phyloP scores from a whole-genome alignment of 2,888 invertebrate species.

The Branchipolynoe longqiensis region DNA sequence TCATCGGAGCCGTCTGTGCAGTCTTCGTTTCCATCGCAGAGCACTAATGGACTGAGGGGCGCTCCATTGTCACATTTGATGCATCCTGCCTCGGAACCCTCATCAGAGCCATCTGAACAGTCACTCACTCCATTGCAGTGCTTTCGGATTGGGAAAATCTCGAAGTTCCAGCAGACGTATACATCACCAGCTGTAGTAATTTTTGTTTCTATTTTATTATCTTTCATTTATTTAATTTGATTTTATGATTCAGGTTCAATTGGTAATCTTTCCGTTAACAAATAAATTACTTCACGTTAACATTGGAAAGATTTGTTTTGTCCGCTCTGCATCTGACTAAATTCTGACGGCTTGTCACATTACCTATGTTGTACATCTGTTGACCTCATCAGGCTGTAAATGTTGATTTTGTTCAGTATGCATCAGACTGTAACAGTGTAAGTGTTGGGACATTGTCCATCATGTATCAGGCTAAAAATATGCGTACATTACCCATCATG shows the following conservation, averaged over 20 bases:
- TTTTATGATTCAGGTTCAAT: background rate
- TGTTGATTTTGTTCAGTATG: no score
- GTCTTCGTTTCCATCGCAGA: background rate
- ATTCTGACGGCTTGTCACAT: no score
- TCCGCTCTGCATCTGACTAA: no score
- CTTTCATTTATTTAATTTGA: background rate
- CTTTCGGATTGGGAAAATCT: background rate
- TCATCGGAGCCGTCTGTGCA: slow-evolving; percentile 11
- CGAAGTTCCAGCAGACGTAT: background rate
- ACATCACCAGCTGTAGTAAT: background rate
- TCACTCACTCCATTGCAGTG: background rate
- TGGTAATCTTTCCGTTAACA: background rate
- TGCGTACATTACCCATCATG: no score
- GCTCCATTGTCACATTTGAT: background rate
- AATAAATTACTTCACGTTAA: background rate
- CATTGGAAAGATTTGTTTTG: background rate
- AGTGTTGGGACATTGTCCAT: no score
- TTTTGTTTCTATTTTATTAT: background rate
- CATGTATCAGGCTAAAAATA: no score
- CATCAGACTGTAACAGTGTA: no score
- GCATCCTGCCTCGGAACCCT: background rate
- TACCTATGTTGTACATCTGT: no score
- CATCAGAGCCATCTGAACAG: slow-evolving; percentile 5
- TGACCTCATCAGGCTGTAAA: no score
- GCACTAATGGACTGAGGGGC: background rate